Evolutionary conservation across 2,797 vertebrate genomes (phyloP), one percentile per base, ranked within the genome.

Genomic region (Leptatherina wallacei): DNA sequence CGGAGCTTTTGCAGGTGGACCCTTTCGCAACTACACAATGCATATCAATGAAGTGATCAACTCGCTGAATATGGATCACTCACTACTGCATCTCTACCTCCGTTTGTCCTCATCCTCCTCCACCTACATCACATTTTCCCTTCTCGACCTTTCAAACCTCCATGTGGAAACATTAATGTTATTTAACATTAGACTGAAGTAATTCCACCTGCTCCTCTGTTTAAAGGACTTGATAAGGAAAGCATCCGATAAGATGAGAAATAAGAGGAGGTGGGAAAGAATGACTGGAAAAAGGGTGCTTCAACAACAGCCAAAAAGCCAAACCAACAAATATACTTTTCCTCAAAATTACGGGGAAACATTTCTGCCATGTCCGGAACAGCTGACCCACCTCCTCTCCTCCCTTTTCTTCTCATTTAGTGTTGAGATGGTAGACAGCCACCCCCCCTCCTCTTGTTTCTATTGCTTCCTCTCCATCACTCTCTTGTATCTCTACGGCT

Each of bases 1-100:
- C 61, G 63, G 76, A 89, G 83, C 79, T 65, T 75, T 86, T 56
- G 64, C 88, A 92, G 89, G 89, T 91, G 90, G 88, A 90, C 86
- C 73, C 85, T 83, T 75, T 82, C 82, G 83, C 85, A 87, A 80
- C 80, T 68, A 78, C 82, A 90, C 85, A 83, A 88, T 89, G 90
- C 91, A 92, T 92, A 90, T 87, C 85, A 92, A 91, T 91, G 82
- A 89, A 85, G 84, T 75, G 85, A 69, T 67, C 77, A 60, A 74
- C 81, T 85, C 77, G 55, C 38, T 84, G 78, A 74, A 71, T 75
- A 79, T 70, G 73, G 82, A 80, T 82, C 81, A 36, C 78, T 84
- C 72, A 71, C 77, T 84, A 80, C 80, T 61, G 83, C 79, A 61
- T 78, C 61, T 71, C 32, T 65, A 58, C 69, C 69, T 66, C 52